Evolutionary conservation across 1,140 invertebrate genomes (phyloP), one percentile per base, ranked within the genome.

Genomic region (Galendromus occidentalis): DNA sequence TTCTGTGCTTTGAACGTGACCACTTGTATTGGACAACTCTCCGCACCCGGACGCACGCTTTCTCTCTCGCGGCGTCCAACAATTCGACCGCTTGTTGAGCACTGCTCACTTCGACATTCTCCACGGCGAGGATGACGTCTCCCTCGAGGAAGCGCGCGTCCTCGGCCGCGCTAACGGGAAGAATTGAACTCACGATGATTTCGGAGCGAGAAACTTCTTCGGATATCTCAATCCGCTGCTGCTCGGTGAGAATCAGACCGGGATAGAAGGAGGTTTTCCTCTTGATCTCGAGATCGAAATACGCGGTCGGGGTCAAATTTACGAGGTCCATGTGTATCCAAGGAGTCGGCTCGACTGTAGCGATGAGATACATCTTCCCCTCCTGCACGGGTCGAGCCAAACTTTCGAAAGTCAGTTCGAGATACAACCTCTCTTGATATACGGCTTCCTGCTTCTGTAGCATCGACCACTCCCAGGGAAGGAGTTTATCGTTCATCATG

Each of bases 261-360:
- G 51, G 51, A 39, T 39, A 39, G 33, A 59, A 59, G 14, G 33
- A 33, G 14, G 2, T 25, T 14, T 14, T 25, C 33, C 20, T 25
- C 51, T 59, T 25, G 33, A 59, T 59, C 14, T 25, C 14, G 20
- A 59, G 25, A 14, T 17, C 25, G 20, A 59, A 59, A 25, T 33
- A 14, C 25, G 25, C 14, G 25, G 20, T 33, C 17, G 51, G 51
- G 17, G n/a, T 14, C 14, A 59, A 33, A 22, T 22, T 33, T 33
- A 59, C 20, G 33, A 59, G 51, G 20, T 59, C 51, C 51, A 59
- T 59, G 22, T 59, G 51, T 20, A 59, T 59, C 51, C 51, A 59
- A 22, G 51, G 51, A 9, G 14, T 33, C 25, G 25, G 25, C 51
- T 59, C 51, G 9, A 59, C 20, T 2, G 51, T 59, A 4, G 51